Conservation (phyloP, 2,888 invertebrate species). For the Osedax fenrisi region DNA sequence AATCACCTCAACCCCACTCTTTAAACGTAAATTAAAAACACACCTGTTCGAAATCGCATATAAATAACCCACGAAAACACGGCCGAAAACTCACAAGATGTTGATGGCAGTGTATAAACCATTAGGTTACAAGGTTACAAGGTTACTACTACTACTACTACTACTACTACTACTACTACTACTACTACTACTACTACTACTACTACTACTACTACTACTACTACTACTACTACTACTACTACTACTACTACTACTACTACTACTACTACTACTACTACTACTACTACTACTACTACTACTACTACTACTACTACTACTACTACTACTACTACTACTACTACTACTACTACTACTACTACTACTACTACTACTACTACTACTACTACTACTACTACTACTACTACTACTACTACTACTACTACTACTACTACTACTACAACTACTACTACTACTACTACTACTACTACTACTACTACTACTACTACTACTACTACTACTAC, state of each 20-base stretch:
- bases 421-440: background rate
- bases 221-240: background rate
- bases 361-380: background rate
- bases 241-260: background rate
- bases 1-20: no score
- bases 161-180: background rate
- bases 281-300: background rate
- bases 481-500: background rate
- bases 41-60: no score
- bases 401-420: background rate
- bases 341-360: background rate
- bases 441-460: slow-evolving; percentile 2
- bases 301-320: background rate
- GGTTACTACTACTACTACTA: slow-evolving; percentile 2
- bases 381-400: background rate
- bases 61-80: no score
- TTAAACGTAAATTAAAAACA: no score
- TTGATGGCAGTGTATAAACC: no score
- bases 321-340: background rate
- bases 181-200: background rate
- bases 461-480: background rate
- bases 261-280: background rate
- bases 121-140: no score
- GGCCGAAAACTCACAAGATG: no score
- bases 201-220: background rate